phyloP scores from a whole-genome alignment of 2,113 vertebrate genomes.

The Ictalurus furcatus region DNA sequence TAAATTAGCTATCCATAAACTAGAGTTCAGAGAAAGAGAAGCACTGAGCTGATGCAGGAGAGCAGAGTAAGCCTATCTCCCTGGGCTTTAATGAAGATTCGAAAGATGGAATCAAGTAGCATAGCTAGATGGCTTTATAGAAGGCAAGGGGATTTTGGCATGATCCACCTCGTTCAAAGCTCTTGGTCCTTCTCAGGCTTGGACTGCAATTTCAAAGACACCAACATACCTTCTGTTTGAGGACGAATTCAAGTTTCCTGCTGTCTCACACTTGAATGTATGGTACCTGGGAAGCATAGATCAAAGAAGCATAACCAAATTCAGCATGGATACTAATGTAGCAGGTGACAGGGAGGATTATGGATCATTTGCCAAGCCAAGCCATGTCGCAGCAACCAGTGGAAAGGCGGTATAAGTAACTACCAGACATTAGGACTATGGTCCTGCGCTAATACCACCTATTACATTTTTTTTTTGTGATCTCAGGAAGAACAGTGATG shows the following conservation, averaged over 20 bases:
- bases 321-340: neutral
- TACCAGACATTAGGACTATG: neutral
- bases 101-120: conserved; percentile 58
- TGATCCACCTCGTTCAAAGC: conserved; percentile 57
- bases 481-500: neutral
- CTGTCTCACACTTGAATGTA: neutral
- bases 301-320: neutral
- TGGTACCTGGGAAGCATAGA: too few relatives aligned
- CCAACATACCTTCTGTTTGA: neutral
- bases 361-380: neutral
- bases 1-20: conserved; percentile 18
- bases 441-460: neutral
- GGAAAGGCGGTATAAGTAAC: neutral
- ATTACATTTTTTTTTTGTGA: neutral
- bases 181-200: conserved; percentile 39
- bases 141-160: conserved; percentile 56
- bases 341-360: neutral
- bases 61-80: conserved; percentile 34
- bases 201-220: conserved; percentile 6
- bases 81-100: conserved; percentile 61
- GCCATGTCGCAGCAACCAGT: neutral
- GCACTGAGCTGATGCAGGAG: conserved; percentile 36
- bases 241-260: neutral
- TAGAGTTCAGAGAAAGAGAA: conserved; percentile 28
- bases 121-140: conserved; percentile 54